Evolutionary conservation across 2,113 vertebrate species (phyloP).

Genomic region (Callorhinus ursinus): DNA sequence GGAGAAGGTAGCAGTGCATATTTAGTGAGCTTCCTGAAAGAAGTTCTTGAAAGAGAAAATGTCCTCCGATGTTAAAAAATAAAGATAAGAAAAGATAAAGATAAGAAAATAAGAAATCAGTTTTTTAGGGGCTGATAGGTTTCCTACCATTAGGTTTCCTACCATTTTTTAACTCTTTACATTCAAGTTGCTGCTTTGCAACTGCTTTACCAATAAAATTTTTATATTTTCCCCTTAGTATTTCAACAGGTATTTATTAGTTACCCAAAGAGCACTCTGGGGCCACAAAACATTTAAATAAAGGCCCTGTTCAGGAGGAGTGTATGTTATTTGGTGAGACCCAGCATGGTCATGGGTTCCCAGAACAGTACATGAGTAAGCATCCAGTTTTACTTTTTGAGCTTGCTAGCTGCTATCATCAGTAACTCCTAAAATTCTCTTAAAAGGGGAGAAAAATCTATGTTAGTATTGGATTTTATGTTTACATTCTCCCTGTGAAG

Average conservation of each 20-base stretch:
- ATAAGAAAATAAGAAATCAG: neutral
- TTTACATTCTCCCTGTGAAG: neutral
- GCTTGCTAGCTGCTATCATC: neutral
- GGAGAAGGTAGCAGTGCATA: neutral
- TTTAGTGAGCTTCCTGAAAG: neutral
- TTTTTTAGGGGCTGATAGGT: neutral
- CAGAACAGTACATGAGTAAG: neutral
- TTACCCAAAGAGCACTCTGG: neutral
- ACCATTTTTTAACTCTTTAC: neutral
- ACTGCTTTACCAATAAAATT: neutral
- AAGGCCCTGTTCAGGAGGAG: neutral
- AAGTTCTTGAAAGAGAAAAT: conserved; percentile 23
- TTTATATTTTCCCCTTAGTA: neutral
- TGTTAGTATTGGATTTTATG: neutral
- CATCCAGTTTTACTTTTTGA: neutral
- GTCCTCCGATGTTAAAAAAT: neutral
- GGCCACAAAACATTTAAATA: neutral
- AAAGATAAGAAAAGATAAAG: neutral
- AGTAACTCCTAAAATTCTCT: neutral
- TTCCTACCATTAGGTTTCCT: neutral
- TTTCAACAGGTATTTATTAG: neutral
- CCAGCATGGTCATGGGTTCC: neutral
- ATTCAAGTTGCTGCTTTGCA: neutral
- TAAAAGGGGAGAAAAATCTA: neutral
- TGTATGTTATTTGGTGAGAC: neutral